Base-by-base conservation (phyloP, 2,113 vertebrate species). In the Nycticebus coucang region DNA sequence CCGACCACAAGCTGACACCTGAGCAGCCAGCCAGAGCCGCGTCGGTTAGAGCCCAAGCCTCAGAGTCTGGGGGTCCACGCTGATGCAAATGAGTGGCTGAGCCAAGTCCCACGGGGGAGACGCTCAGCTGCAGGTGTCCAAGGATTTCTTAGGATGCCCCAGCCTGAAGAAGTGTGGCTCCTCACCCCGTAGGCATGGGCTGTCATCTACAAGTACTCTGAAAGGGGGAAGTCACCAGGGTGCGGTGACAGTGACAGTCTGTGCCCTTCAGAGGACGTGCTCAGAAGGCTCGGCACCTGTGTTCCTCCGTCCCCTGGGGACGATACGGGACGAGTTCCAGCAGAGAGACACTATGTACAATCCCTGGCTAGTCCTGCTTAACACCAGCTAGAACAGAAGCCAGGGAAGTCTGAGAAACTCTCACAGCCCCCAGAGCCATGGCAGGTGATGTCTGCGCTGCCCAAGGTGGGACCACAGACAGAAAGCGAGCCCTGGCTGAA, bases 241-340 rank as follows among this genome's bases (percentile, higher is more conserved):
- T 8, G 57, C 28, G 0, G 21, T 4, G 26, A 7, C 0, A 4
- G 0, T 1, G 28, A 26, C 0, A 0, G 19, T 0, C 0, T 0
- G 0, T 2, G 41, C 74, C 45, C 55, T 0, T 0, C 3, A 10
- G 0, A 0, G 1, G 59, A 41, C 0, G 10, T 1, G 12, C 18
- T 0, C 4, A 7, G 9, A 14, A 1, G 19, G 14, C 15, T 0
- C 55, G 1, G 7, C 15, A 0, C 1, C 8, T 1, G 71, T 3
- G 7, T 1, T 1, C 2, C 2, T 14, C 57, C 17, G n/a, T 6
- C n/a, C 26, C 21, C 33, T 0, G 53, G 2, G 26, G 28, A 18
- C 10, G 9, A 28, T 1, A 0, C 3, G 2, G 15, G 18, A 50
- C 33, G 0, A 4, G 14, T 2, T 2, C 45, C 30, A 14, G 14